Conservation (phyloP, 2,113 vertebrate genomes). For the Lasiurus cinereus region DNA sequence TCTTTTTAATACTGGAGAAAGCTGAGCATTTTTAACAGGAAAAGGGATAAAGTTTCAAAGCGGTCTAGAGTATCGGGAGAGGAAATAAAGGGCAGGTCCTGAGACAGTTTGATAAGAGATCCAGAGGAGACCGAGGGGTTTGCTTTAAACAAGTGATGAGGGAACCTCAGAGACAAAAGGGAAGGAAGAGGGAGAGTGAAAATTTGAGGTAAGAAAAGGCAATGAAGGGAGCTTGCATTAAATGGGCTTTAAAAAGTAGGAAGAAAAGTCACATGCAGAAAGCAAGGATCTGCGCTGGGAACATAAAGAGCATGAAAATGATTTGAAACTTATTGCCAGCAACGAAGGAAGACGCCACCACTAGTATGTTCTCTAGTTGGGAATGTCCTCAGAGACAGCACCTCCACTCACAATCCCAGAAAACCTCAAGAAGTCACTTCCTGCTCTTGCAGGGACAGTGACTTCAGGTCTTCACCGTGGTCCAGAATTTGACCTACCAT, state of each 20-base stretch:
- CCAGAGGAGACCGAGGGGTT: not conserved
- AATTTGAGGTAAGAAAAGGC: not conserved
- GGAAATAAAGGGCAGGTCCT: not conserved
- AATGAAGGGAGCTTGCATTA: not conserved
- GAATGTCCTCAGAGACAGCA: not conserved
- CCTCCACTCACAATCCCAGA: not conserved
- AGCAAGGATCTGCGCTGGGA: not conserved
- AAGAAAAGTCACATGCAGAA: not conserved
- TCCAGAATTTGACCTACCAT: no score
- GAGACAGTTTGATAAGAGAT: not conserved
- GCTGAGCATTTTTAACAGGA: not conserved
- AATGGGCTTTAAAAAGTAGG: not conserved
- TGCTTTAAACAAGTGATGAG: not conserved
- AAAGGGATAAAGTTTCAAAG: not conserved
- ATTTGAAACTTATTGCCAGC: not conserved
- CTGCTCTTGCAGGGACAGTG: no score
- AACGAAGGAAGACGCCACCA: not conserved
- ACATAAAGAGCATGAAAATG: not conserved
- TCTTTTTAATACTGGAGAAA: not conserved
- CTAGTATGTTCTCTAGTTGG: not conserved
- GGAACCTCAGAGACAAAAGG: not conserved
- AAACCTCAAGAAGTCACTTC: not conserved
- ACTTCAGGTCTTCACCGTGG: no score
- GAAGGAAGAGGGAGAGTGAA: not conserved
- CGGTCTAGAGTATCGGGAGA: fast-evolving